Base-by-base conservation (phyloP, 2,113 vertebrate species). In the Bucco capensis region DNA sequence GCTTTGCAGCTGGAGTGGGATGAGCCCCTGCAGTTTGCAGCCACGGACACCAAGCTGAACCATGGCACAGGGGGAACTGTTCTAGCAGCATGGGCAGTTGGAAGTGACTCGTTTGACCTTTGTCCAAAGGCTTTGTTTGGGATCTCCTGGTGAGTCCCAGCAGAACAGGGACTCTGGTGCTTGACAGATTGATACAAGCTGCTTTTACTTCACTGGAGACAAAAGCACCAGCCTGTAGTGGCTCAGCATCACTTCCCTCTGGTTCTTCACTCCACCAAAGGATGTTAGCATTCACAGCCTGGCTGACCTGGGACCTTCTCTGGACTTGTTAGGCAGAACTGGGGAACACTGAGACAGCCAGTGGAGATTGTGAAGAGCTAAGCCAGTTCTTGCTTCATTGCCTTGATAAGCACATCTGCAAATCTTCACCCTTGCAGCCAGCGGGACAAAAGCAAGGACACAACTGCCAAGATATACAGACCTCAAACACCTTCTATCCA, bases 211-310 rank as follows among this genome's bases (percentile, higher is more conserved):
- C 25, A 27, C 40, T 72, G 54, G 61, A 88, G 76, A 64, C 72
- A 88, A 83, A 83, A 85, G 31, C 56, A 74, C 22, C 56, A 77
- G 76, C 51, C 42, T 2, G 0, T 30, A 72, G 81, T 61, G 40
- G 6, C 74, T 77, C 73, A 75, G 90, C 81, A 75, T 70, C 71
- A 79, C 74, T 54, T 92, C 58, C 28, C 56, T 47, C 74, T 93
- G 83, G 62, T 80, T 73, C 60, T 76, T 83, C 25, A 11, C 12
- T 76, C 46, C 24, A 30, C 31, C 44, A 53, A 75, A 64, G 13
- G 17, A 56, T 4, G 0, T 19, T 28, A 46, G 42, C 46, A 40
- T 75, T 88, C 67, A 23, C 24, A 27, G 70, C 42, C 40, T 61
- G 42, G 19, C 31, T 82, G 22, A 40, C 11, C 3, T 61, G 38